Evolutionary conservation across 1,140 invertebrate genomes (phyloP), one percentile per base, ranked within the genome.

Genomic region (Bombus vancouverensis): DNA sequence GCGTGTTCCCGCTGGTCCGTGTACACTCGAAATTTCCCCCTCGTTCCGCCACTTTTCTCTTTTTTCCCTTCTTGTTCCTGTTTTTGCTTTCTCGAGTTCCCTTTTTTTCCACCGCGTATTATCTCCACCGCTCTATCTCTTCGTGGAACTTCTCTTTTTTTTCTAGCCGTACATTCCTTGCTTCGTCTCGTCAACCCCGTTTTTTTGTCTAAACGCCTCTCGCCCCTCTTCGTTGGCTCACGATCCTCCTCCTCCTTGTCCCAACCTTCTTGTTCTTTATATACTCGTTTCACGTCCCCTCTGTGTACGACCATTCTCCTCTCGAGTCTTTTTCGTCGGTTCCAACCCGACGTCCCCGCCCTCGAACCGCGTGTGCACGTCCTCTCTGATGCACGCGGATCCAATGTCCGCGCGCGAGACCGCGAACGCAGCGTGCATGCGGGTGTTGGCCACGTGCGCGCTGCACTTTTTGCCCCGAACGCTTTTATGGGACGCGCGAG

Each of bases 381-480:
- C 72, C 75, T 47, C 62, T 68, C 68, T 83, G 85, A 82, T 91
- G 88, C 85, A 84, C 82, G 89, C 65, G 84, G 59, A 79, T 28
- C 22, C 79, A 34, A 80, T 88, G 86, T 85, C 79, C 83, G 72
- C 80, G 78, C 77, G 89, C 82, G 81, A 89, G 89, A 91, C 83
- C 80, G 84, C 70, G 83, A 89, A 70, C 65, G 53, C 79, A 79
- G 85, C 34, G 57, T 91, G 88, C 92, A 94, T 93, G 94, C 94
- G 94, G 94, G 94, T 92, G 92, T 91, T 83, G 80, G 92, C 93
- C 94, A 95, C 94, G 94, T 94, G 94, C 92, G 92, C 92, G 85
- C 32, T 92, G 88, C 91, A 93, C 78, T 93, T 94, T 94, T 94
- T 93, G 91, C 91, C 86, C 86, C 70, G 22, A 34, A 74, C 71